Base-by-base conservation (phyloP, 2,113 vertebrate species). In the Orycteropus afer region DNA sequence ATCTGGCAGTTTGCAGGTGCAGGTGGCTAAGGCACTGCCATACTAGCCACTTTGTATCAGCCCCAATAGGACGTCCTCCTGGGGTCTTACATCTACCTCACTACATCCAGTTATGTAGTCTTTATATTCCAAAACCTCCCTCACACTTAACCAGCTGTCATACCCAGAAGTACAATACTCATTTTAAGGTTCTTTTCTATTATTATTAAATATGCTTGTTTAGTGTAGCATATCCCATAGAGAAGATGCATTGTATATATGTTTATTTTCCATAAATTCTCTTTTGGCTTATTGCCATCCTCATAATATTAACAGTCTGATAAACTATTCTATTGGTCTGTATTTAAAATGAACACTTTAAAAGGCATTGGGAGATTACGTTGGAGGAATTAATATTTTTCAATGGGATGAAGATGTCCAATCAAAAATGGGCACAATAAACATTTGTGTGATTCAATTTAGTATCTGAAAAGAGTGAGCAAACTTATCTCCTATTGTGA, bases 1-100 rank as follows among this genome's bases (percentile, higher is more conserved):
- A 97, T 97, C 93, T 91, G 90, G 23, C 69, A 79, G 89, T 85
- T 69, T 91, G 86, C 63, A 37, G 32, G 79, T 91, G 57, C 89
- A 93, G 91, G 76, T 95, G 89, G 74, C 71, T 55, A 55, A 92
- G 34, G 55, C 29, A 32, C 34, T 86, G 69, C 63, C 67, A 74
- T 89, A 77, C 34, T 86, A 86, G 69, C 57, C 57, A 89, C 86
- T 95, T 92, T 89, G 79, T 81, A 63, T 71, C 45, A 89, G 47
- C 55, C 78, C 78, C 82, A 83, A 83, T 7, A 74, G 79, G 17
- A 90, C 59, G 67, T 77, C 59, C 82, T 95, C 86, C 40, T 83
- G 90, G 53, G 92, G 23, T 32, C 92, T 94, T 79, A 29, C 17
- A 29, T 61, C 29, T 79, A 61, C 82, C 59, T 91, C 67, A 22